Evolutionary conservation across 92 coral and sea anemone genomes (phyloP).

Genomic region (Umimayanthus kanabou): DNA sequence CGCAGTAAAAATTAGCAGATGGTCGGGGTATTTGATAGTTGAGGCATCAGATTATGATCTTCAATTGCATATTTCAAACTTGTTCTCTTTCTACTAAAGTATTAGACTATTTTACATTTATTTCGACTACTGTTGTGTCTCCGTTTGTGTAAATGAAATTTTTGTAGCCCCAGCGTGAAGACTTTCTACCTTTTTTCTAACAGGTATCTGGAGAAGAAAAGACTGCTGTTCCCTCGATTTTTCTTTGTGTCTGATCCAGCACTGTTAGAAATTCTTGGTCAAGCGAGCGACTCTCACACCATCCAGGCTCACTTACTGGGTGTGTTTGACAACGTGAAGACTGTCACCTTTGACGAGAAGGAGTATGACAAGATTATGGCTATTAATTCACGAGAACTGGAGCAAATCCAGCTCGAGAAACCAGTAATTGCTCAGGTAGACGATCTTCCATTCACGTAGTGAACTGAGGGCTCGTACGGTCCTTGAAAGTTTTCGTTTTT

Average conservation of each 20-base stretch:
- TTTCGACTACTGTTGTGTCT: neutral
- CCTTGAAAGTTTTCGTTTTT: too few species aligned
- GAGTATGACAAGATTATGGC: slow-evolving; percentile 96
- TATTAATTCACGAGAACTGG: slow-evolving; percentile 89
- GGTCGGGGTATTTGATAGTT: too few species aligned
- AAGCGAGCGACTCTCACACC: slow-evolving; percentile 99
- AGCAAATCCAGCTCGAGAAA: slow-evolving; percentile 85
- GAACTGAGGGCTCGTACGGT: too few species aligned
- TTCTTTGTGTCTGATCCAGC: slow-evolving; percentile 99
- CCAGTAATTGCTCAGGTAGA: slow-evolving; percentile 96
- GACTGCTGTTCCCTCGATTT: slow-evolving; percentile 97
- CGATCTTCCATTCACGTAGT: neutral
- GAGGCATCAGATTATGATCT: too few species aligned
- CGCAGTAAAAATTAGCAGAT: too few species aligned
- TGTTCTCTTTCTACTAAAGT: too few species aligned
- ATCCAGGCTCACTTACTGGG: slow-evolving; percentile 97
- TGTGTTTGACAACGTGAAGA: slow-evolving; percentile 93
- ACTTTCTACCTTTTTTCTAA: neutral
- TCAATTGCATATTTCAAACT: neutral
- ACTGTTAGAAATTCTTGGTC: slow-evolving; percentile 95
- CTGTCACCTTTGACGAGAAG: slow-evolving; percentile 95
- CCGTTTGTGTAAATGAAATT: too few species aligned
- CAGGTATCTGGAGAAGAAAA: slow-evolving; percentile 97
- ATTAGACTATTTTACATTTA: too few species aligned
- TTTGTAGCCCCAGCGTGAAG: neutral